phyloP scores from a whole-genome alignment of 92 coral and sea anemone genomes.

The Desmophyllum pertusum region DNA sequence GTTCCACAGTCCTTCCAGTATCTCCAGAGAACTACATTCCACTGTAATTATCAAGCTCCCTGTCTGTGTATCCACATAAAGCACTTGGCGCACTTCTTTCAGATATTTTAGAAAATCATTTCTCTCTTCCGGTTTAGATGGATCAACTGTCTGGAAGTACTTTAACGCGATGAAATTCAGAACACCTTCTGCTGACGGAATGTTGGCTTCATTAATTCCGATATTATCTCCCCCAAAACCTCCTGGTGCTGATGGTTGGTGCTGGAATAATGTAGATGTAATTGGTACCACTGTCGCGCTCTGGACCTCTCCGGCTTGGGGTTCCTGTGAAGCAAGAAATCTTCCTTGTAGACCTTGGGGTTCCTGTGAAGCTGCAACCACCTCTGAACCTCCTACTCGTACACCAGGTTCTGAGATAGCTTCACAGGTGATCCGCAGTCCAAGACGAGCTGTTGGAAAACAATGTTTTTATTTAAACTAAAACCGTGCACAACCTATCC shows the following conservation, averaged over 20 bases:
- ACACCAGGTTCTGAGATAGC: neutral
- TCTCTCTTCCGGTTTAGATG: neutral
- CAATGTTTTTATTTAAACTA: no score
- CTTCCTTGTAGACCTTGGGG: neutral
- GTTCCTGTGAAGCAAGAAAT: neutral
- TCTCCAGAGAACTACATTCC: neutral
- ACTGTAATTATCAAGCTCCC: neutral
- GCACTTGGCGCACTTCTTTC: neutral
- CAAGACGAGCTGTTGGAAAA: neutral
- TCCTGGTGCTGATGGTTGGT: neutral
- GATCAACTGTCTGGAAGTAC: neutral
- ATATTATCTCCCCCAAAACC: neutral
- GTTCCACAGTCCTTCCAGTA: neutral
- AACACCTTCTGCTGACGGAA: neutral
- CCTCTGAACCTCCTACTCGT: no score
- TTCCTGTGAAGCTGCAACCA: no score
- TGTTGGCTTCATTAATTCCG: neutral
- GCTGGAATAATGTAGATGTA: no score
- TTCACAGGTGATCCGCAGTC: slow-evolving; percentile 3
- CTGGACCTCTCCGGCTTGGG: neutral
- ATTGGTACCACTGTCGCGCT: neutral
- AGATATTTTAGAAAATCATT: neutral
- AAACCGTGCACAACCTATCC: no score
- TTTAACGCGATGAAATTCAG: neutral
- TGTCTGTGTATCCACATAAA: neutral